Percentiles rank a stretch among this genome's conserved stretches.
Conservation (phyloP, 2,113 vertebrate species). For the Halcyon senegalensis region DNA sequence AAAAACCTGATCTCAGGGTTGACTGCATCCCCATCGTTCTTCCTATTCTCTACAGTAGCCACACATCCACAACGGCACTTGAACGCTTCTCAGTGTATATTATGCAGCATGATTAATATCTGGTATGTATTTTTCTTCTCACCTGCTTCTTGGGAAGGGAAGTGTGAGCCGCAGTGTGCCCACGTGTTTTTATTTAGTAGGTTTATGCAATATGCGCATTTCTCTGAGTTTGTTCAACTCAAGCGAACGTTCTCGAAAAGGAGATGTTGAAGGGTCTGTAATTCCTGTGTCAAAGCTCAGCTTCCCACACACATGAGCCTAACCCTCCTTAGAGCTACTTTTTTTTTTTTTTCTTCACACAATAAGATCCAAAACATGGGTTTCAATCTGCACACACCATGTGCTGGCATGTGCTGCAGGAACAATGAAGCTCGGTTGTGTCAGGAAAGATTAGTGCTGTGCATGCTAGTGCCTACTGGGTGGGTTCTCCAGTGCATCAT, state of each 20-base stretch:
- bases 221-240: not conserved
- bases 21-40: not conserved
- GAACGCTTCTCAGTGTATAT: not conserved
- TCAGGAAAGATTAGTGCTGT: not conserved
- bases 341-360: not conserved
- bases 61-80: not conserved
- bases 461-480: rapidly evolving
- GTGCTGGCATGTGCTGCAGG: rapidly evolving
- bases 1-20: not conserved
- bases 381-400: rapidly evolving
- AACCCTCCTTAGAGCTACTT: not conserved
- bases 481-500: not conserved
- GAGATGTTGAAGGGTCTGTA: not conserved
- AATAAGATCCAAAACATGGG: not conserved
- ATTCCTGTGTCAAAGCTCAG: not conserved
- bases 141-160: not conserved
- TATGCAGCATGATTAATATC: not conserved
- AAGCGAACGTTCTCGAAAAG: not conserved
- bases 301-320: not conserved
- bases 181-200: not conserved
- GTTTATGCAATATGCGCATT: not conserved
- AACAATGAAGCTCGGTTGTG: not conserved
- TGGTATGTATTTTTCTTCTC: not conserved
- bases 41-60: not conserved
- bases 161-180: not conserved